Conservation (phyloP, 2,797 vertebrate species). For the Cyprinella venusta region DNA sequence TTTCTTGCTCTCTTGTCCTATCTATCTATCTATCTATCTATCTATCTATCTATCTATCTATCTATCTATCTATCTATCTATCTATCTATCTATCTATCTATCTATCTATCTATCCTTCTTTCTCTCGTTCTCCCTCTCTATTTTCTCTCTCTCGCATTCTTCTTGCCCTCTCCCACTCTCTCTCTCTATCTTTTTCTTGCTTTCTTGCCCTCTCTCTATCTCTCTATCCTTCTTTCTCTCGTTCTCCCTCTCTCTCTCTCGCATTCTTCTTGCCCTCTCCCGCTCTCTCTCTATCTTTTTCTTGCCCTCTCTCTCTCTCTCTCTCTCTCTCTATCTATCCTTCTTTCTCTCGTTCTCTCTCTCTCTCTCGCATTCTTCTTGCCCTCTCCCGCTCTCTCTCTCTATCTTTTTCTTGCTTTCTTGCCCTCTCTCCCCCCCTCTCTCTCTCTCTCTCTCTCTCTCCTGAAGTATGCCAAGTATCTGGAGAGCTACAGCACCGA, state of each 20-base stretch:
- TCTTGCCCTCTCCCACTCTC: conserved; percentile 72
- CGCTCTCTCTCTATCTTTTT: conserved; percentile 71
- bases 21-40: too few species aligned
- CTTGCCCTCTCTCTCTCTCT: not conserved
- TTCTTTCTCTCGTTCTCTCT: too few species aligned
- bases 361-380: conserved; percentile 31
- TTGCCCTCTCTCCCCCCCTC: not conserved
- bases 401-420: too few species aligned
- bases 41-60: too few species aligned
- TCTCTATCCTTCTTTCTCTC: not conserved
- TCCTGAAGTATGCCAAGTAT: conserved; percentile 98
- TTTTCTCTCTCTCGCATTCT: too few species aligned
- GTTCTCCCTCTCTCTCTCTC: too few species aligned
- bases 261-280: not conserved
- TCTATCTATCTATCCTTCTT: too few species aligned
- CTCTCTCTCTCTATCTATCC: conserved; percentile 81
- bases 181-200: not conserved
- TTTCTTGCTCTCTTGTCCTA: too few species aligned
- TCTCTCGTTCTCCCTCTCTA: too few species aligned
- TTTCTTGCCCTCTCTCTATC: too few species aligned
- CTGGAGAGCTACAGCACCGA: conserved; percentile 97
- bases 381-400: conserved; percentile 74
- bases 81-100: too few species aligned
- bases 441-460: conserved; percentile 66
- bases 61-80: too few species aligned